Conservation (phyloP, 2,113 vertebrate genomes). For the Gadus chalcogrammus region DNA sequence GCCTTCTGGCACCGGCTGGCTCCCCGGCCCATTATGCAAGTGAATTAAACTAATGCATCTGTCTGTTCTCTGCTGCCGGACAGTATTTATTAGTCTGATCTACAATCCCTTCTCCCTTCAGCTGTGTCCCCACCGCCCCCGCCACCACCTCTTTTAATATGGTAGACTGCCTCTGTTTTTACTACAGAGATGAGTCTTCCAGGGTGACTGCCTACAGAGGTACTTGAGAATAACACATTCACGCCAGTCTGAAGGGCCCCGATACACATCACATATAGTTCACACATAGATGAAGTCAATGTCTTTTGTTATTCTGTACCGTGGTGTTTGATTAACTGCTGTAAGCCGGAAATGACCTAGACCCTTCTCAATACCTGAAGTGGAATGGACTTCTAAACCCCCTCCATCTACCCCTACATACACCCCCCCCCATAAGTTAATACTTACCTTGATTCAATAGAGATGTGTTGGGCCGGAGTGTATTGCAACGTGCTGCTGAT, state of each 20-base stretch:
- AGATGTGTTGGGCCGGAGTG: no score
- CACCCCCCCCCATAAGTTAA: not conserved
- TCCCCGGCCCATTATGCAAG: slow-evolving; percentile 46
- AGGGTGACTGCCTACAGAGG: not conserved
- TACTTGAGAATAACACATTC: not conserved
- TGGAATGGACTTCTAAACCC: slow-evolving; percentile 6
- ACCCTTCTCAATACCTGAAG: not conserved
- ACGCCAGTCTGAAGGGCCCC: slow-evolving; percentile 14
- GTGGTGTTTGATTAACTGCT: slow-evolving; percentile 18
- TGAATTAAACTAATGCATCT: slow-evolving; percentile 69
- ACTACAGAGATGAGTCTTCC: not conserved
- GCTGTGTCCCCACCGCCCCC: slow-evolving; percentile 39
- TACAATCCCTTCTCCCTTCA: slow-evolving; percentile 52
- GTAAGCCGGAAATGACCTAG: not conserved
- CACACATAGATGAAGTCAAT: slow-evolving; percentile 1
- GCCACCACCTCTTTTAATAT: slow-evolving; percentile 42
- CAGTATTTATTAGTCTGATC: slow-evolving; percentile 63
- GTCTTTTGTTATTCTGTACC: slow-evolving; percentile 2
- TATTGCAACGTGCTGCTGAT: not conserved
- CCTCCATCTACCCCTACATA: not conserved
- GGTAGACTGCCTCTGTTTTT: slow-evolving; percentile 21
- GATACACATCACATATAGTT: slow-evolving; percentile 30
- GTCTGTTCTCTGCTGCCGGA: slow-evolving; percentile 51
- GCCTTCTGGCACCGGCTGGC: slow-evolving; percentile 48
- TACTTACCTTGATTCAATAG: slow-evolving; percentile 7